Evolutionary conservation across 2,888 invertebrate genomes (phyloP), one percentile per base, ranked within the genome.

Genomic region (Xestia c-nigrum): DNA sequence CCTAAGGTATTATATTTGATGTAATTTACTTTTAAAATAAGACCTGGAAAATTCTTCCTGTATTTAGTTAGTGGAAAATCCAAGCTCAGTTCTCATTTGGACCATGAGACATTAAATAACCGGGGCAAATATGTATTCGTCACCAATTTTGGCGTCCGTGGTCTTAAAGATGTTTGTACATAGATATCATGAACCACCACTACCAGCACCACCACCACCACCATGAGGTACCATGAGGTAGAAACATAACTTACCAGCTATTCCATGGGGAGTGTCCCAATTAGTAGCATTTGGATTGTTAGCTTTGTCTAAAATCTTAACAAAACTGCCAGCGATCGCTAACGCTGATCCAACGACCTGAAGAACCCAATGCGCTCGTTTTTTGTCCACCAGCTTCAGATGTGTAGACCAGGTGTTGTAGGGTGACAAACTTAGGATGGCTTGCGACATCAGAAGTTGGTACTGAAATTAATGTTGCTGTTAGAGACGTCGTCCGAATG

Each of bases 371-470:
- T 96, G 96, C 0, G 92, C 91, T 14, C 94, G 91, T 47, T 91
- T 91, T 76, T 93, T 94, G 85, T 96, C 92, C 3, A 92, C 89
- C 31, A 95, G 78, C 67, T 88, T 92, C n/a, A 96, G 88, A 12
- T 90, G 88, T 3, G 89, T 79, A 10, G 95, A 91, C 95, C 96
- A 96, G 21, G 94, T 92, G 79, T 94, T 94, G 76, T 92, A 85
- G 5, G 94, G 91, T 0, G 93, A 92, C 16, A 95, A 84, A 61
- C 92, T 88, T 0, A 96, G 88, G 66, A 95, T 94, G 16, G 95
- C 94, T 88, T 95, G 88, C 0, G 94, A 92, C 95, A 96, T 96
- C 14, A 96, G 88, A 6, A 96, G 87, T 82, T 96, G 95, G 75
- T 95, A 95, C 96, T 96, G 87, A 61, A 86, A 6, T 46, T 47